phyloP scores from a whole-genome alignment of 2,797 vertebrate species.

The Toxotes lorentzi region DNA sequence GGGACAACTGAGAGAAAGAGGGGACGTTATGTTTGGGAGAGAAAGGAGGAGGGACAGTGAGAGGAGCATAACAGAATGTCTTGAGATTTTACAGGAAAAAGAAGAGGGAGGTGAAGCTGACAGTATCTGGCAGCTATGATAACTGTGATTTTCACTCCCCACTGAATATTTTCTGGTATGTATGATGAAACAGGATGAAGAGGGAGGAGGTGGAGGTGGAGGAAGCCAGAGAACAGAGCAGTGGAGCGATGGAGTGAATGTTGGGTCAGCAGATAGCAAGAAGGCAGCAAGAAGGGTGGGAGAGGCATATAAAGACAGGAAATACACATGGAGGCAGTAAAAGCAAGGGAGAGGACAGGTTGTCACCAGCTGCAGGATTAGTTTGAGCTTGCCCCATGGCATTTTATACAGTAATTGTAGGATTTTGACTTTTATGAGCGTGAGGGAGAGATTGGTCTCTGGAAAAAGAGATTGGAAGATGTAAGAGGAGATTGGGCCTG shows the following conservation, averaged over 20 bases:
- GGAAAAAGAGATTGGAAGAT: slow-evolving; percentile 58
- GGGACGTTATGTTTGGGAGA: slow-evolving; percentile 61
- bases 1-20: slow-evolving; percentile 49
- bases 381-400: slow-evolving; percentile 40
- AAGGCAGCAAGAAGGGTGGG: slow-evolving; percentile 28
- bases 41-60: slow-evolving; percentile 7
- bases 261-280: slow-evolving; percentile 51
- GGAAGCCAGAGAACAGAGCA: slow-evolving; percentile 29
- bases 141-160: slow-evolving; percentile 51
- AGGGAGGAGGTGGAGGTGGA: slow-evolving; percentile 13
- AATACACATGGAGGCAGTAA: slow-evolving; percentile 61
- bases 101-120: slow-evolving; percentile 42
- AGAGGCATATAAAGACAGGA: slow-evolving; percentile 46
- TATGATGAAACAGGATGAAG: slow-evolving; percentile 25
- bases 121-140: slow-evolving; percentile 62
- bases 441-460: slow-evolving; percentile 55
- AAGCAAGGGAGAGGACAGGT: slow-evolving; percentile 50
- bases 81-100: slow-evolving; percentile 52
- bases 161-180: slow-evolving; percentile 60
- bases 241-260: slow-evolving; percentile 31
- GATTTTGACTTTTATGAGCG: slow-evolving; percentile 72
- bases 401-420: slow-evolving; percentile 64
- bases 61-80: slow-evolving; percentile 39
- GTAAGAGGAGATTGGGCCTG: slow-evolving; percentile 57
- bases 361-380: slow-evolving; percentile 73